Evolutionary conservation across 1,140 invertebrate species (phyloP), one percentile per base, ranked within the genome.

Genomic region (Cataglyphis hispanica): DNA sequence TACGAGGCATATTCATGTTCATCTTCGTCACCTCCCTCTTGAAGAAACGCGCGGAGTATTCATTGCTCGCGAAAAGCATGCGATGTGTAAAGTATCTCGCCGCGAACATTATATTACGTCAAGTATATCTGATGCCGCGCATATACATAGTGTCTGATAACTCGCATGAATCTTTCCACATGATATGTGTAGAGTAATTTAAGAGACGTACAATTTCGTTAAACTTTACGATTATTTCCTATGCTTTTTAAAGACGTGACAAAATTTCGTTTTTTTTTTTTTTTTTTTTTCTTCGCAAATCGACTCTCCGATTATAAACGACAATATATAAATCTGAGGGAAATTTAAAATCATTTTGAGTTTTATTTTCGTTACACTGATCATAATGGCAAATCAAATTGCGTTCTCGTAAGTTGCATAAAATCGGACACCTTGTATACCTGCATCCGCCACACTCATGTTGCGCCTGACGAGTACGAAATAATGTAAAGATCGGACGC

Each of bases 401-500:
- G 34, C 81, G 77, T 84, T 72, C 60, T 67, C 80, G 74, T 19
- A 19, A 0, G n/a, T 56, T 60, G 66, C 66, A 77, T 46, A 84
- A 56, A 72, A 37, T 50, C 78, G 67, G 31, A 60, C 78, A 60
- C 67, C 56, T 53, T 53, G 60, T 85, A 80, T 85, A 58, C 53
- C 74, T 85, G 46, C 75, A 64, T 56, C 74, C 58, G 37, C 40
- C 43, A 25, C 72, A 78, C 74, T 64, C 81, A 78, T 43, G 81
- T 84, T 84, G 81, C 81, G 74, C 40, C 86, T 85, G 37, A 75
- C 56, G 84, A 90, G 84, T 85, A 90, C 89, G 88, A 90, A 90
- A 90, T 90, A 90, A 90, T 86, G 88, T 70, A 85, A 83, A 85
- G 89, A 90, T 90, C 89, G 86, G 81, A 60, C 80, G 75, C 86